Base-by-base conservation (phyloP, 2,113 vertebrate genomes). In the Petrocephalus microphthalmus region DNA sequence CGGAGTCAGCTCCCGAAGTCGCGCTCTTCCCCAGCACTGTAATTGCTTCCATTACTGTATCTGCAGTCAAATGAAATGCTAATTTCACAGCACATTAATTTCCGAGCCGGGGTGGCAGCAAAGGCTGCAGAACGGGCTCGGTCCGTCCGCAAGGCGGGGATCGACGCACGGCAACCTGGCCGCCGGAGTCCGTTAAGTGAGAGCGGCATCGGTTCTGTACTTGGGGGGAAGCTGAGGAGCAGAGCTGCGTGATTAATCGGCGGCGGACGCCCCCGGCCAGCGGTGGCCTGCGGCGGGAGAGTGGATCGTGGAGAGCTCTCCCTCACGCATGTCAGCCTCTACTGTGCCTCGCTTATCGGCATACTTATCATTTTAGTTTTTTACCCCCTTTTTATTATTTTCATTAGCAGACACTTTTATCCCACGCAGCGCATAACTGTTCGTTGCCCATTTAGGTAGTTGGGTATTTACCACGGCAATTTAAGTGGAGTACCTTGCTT, bases 1-100 rank as follows among this genome's bases (percentile, higher is more conserved):
- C 81, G 37, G 54, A 78, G 49, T 95, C 95, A 93, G 95, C 95
- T 29, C 86, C 45, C 81, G 84, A 87, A 93, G 93, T 96, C 93
- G 95, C 92, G 94, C 95, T 96, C 96, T 96, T 94, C 95, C 96
- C 95, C 96, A 95, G 96, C 96, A 95, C 96, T 98, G 97, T 98
- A 98, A 98, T 98, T 98, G 97, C 98, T 97, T 98, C 96, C 95
- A 90, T 97, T 97, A 97, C 97, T 97, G 96, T 99, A 98, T 96
- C 95, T 95, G 94, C 94, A 95, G 93, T 93, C 94, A 96, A 95
- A 96, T 96, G 96, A 96, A 96, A 96, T 95, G 95, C 95, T 96
- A 94, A 96, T 96, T 96, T 96, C 94, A 95, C 96, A 95, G 94
- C 95, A 95, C 94, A 96, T 95, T 96, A 96, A 95, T 96, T 96